Percentiles rank a stretch among this genome's conserved stretches.
Conservation (phyloP, 2,113 vertebrate species). For the Macquaria australasica region DNA sequence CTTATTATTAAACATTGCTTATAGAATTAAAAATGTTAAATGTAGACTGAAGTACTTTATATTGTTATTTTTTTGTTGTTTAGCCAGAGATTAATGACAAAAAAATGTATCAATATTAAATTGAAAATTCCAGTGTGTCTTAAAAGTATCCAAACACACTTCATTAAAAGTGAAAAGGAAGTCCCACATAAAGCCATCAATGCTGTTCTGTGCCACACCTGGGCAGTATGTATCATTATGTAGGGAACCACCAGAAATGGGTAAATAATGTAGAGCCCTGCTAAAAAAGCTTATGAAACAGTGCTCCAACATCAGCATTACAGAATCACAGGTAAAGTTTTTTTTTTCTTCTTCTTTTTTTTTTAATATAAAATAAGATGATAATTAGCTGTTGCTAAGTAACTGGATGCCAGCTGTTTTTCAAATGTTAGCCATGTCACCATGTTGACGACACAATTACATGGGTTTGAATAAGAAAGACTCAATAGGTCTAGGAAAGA, state of each 20-base stretch:
- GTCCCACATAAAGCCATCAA: not conserved
- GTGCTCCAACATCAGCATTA: not conserved
- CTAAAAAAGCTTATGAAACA: not conserved
- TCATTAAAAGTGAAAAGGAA: not conserved
- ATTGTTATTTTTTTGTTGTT: not conserved
- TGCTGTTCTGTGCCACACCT: not conserved
- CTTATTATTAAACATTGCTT: not conserved
- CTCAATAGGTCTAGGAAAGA: not conserved
- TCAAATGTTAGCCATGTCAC: constrained; percentile 55
- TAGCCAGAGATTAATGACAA: not conserved
- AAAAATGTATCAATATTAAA: not conserved
- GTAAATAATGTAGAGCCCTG: too few relatives aligned
- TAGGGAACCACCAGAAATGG: not conserved
- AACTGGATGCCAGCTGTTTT: constrained; percentile 64
- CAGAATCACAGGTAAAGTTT: constrained; percentile 18
- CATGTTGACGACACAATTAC: constrained; percentile 51
- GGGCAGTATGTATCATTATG: not conserved
- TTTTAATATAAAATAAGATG: constrained; percentile 11
- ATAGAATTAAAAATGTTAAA: not conserved
- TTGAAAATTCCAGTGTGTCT: not conserved
- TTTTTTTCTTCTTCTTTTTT: not conserved
- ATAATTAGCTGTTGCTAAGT: constrained; percentile 68
- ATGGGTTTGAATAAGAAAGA: constrained; percentile 13
- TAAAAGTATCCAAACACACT: not conserved
- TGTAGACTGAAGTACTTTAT: too few relatives aligned